Evolutionary conservation across 2,888 invertebrate genomes (phyloP), one percentile per base, ranked within the genome.

Genomic region (Cheilosia pagana): DNA sequence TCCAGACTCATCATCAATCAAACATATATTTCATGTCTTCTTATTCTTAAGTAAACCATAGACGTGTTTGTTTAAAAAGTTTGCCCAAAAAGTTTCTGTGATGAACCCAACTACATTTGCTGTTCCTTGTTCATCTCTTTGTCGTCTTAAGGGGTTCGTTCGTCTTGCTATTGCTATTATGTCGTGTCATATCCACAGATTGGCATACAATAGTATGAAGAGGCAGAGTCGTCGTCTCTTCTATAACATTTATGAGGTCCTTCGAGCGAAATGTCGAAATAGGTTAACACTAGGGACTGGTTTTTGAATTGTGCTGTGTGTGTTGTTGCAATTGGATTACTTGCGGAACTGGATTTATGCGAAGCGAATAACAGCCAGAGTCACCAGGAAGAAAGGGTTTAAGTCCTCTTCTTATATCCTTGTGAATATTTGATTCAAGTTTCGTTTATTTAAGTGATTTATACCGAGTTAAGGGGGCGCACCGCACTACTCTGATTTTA

Each of bases 1-100:
- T 76, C 63, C 63, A 81, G 70, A 63, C 70, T 76, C 81, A 81
- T 71, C 81, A 76, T 81, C 81, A 81, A 81, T 81, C 76, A 81
- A 81, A 81, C 76, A 81, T 75, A 72, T 78, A 81, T 81, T 76
- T 76, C 52, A 70, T 70, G 81, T 76, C 76, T 63, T 75, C 76
- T 63, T 75, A 81, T 76, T 76, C 81, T 76, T 81, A 76, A 76
- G 81, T 71, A 76, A 81, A 76, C 81, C 81, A 71, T 70, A 35
- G 63, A 70, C 57, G 76, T 81, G 63, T 81, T 81, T 81, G 81
- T 81, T 76, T 75, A 76, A 81, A 71, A 81, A 81, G 75, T 81
- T 81, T 81, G 62, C 68, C 43, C 75, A 21, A 75, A 70, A 81
- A 75, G 70, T 81, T 81, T 81, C 65, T 35, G 43, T 76, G 70